These are phyloP conservation scores for Rallus limicola DNA, from an alignment of 2,113 vertebrate genomes.

Conservation along the genomic window DNA sequence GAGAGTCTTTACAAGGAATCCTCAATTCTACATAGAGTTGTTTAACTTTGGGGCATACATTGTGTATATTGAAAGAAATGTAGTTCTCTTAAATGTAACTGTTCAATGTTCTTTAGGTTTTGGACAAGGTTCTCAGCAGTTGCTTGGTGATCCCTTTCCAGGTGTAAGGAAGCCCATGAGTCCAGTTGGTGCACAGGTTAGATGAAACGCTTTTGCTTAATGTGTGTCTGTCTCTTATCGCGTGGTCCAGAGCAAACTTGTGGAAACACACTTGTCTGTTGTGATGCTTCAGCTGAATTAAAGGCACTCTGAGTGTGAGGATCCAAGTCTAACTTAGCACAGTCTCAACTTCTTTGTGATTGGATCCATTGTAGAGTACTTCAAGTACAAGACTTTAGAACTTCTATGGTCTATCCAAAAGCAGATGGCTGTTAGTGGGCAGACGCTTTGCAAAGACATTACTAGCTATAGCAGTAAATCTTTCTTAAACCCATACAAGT, in stretches of 20 bases:
- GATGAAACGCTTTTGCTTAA: background rate
- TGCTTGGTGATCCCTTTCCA: constrained; percentile 87
- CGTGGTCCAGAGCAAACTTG: background rate
- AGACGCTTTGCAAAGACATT: background rate
- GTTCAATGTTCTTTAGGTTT: constrained; percentile 77
- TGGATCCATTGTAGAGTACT: background rate
- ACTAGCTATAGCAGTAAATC: background rate
- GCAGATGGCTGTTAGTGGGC: background rate
- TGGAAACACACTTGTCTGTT: background rate
- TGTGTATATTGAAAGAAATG: background rate
- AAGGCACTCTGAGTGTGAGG: background rate
- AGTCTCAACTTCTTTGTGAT: background rate
- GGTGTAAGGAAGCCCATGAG: constrained; percentile 87
- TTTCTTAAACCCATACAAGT: background rate
- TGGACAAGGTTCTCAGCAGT: constrained; percentile 81
- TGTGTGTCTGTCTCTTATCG: background rate
- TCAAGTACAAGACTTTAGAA: background rate
- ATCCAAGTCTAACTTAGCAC: background rate
- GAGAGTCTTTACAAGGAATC: background rate
- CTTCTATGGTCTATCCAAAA: background rate
- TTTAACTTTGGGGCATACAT: background rate
- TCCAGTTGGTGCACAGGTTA: constrained; percentile 82
- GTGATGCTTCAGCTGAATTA: background rate
- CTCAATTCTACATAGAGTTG: background rate
- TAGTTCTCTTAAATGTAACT: background rate